Percentiles rank a stretch among this genome's conserved stretches.
Evolutionary conservation across 2,797 vertebrate genomes (phyloP).

Genomic region (Gastrophryne carolinensis): DNA sequence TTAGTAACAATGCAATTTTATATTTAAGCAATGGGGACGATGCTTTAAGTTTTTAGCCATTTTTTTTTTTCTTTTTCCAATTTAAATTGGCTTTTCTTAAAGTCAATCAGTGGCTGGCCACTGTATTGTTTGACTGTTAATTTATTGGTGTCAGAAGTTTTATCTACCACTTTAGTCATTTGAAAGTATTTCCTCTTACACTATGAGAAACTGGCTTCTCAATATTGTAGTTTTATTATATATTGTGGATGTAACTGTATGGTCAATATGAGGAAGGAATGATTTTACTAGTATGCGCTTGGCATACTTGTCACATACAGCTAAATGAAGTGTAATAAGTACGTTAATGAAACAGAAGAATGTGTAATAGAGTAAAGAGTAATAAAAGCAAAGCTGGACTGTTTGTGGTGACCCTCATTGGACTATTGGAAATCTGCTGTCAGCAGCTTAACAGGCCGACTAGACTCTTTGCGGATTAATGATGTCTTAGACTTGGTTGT

Average conservation of each 20-base stretch:
- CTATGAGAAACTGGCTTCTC: neutral
- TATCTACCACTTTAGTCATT: constrained; percentile 54
- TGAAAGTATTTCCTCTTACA: neutral
- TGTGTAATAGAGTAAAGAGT: neutral
- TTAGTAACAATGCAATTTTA: constrained; percentile 72
- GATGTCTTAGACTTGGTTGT: neutral
- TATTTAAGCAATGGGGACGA: constrained; percentile 86
- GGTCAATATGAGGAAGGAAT: neutral
- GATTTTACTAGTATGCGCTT: neutral
- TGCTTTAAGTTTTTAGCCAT: constrained; percentile 86
- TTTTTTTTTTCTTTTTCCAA: constrained; percentile 5
- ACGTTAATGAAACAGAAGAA: neutral
- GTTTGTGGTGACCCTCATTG: neutral
- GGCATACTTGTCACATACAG: neutral
- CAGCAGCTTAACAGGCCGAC: neutral
- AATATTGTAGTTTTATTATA: neutral
- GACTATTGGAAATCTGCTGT: neutral
- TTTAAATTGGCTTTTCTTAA: constrained; percentile 73
- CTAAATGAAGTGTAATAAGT: neutral
- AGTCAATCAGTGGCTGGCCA: constrained; percentile 78
- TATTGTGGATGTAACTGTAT: neutral
- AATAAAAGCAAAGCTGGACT: neutral
- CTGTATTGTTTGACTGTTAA: constrained; percentile 69
- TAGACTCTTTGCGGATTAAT: neutral
- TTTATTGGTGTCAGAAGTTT: constrained; percentile 63